Conservation (phyloP, 2,888 invertebrate species). For the Oscheius sp. region DNA sequence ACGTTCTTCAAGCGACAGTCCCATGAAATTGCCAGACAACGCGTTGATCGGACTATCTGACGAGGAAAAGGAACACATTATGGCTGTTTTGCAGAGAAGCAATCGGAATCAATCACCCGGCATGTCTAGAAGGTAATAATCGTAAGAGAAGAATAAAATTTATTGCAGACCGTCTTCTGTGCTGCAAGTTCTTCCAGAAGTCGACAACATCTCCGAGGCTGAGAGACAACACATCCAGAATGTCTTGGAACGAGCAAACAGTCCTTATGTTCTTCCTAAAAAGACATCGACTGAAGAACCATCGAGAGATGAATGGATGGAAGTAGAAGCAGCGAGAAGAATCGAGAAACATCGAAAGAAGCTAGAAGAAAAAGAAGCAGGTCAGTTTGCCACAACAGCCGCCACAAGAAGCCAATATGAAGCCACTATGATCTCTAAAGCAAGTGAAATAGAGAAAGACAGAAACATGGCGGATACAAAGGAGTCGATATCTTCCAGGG, state of each 20-base stretch:
- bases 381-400: neutral
- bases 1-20: conserved; percentile 37
- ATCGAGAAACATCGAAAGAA: conserved; percentile 30
- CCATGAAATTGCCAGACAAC: conserved; percentile 52
- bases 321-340: conserved; percentile 29
- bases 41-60: conserved; percentile 61
- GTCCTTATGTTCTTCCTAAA: neutral
- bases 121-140: conserved; percentile 54
- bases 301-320: conserved; percentile 36
- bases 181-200: conserved; percentile 54
- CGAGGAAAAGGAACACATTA: conserved; percentile 62
- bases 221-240: conserved; percentile 63
- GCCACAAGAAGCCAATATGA: neutral
- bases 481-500: neutral
- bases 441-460: neutral
- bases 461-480: neutral
- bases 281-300: conserved; percentile 32
- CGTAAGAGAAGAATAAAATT: neutral
- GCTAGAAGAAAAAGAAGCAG: conserved; percentile 2
- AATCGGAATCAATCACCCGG: conserved; percentile 43
- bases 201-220: conserved; percentile 52
- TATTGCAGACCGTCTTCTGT: conserved; percentile 60
- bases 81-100: conserved; percentile 50
- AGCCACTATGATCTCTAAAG: neutral
- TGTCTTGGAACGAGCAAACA: conserved; percentile 55